Percentiles rank a stretch among this genome's conserved stretches.
Conservation (phyloP, 2,797 vertebrate genomes). For the Decapterus maruadsi region DNA sequence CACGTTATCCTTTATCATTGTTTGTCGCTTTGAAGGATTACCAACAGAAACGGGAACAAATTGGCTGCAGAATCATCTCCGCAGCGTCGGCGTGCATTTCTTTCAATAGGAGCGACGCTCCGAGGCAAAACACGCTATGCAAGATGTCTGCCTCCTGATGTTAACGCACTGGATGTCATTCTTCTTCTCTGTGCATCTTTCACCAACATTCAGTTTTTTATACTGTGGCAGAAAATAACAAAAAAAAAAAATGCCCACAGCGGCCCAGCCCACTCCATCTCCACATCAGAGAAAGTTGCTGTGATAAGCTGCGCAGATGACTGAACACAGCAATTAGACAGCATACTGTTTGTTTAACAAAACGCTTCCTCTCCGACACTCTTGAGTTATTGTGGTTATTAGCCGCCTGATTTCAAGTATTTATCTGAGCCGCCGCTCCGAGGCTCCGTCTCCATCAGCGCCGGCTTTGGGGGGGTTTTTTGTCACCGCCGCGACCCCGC, state of each 20-base stretch:
- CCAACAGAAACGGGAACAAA: constrained; percentile 29
- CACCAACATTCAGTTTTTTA: constrained; percentile 20
- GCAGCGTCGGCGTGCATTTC: constrained; percentile 9
- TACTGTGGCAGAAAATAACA: constrained; percentile 45
- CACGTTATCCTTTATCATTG: background rate
- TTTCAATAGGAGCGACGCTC: constrained; percentile 25
- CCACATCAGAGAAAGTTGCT: constrained; percentile 74
- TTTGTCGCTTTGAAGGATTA: constrained; percentile 15
- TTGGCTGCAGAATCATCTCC: constrained; percentile 25
- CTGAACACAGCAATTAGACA: constrained; percentile 94
- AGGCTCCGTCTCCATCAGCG: constrained; percentile 85
- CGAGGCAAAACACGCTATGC: constrained; percentile 16
- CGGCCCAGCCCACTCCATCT: constrained; percentile 60
- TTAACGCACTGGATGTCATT: constrained; percentile 32
- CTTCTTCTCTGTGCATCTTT: constrained; percentile 39
- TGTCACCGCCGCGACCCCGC: constrained; percentile 70
- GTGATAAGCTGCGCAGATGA: constrained; percentile 86
- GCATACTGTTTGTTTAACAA: constrained; percentile 95
- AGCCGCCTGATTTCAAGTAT: constrained; percentile 92
- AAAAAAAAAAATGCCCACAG: constrained; percentile 56
- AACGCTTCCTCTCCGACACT: constrained; percentile 90
- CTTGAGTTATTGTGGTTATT: constrained; percentile 95
- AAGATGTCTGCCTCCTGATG: constrained; percentile 43
- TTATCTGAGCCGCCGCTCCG: constrained; percentile 86
- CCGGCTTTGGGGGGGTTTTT: constrained; percentile 69